These are phyloP conservation scores for Fabriciana adippe DNA, from an alignment of 2,888 invertebrate genomes.

Conservation along the genomic window DNA sequence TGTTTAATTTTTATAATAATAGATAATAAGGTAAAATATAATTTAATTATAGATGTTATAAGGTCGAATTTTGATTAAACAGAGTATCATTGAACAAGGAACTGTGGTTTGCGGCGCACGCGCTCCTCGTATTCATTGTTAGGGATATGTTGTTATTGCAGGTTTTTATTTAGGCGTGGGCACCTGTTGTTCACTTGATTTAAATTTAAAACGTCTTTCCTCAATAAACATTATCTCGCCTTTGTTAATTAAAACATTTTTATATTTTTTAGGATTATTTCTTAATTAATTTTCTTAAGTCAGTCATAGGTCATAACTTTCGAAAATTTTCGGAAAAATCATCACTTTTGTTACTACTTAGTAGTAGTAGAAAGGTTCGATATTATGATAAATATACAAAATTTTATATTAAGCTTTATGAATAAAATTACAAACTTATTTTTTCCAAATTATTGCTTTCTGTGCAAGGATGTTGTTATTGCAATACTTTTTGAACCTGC, in stretches of 20 bases:
- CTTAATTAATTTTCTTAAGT: neutral
- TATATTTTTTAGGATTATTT: neutral
- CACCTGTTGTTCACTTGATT: constrained; percentile 38
- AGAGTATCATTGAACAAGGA: constrained; percentile 47
- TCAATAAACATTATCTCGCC: constrained; percentile 30
- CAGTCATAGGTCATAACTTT: too few species aligned
- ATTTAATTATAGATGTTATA: constrained; percentile 2
- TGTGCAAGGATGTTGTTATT: too few species aligned
- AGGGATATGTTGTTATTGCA: constrained; percentile 44
- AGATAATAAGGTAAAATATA: constrained; percentile 10
- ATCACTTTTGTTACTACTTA: too few species aligned
- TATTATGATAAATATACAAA: too few species aligned
- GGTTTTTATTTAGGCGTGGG: constrained; percentile 35
- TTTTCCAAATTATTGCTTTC: too few species aligned
- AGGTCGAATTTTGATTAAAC: constrained; percentile 29
- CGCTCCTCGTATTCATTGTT: constrained; percentile 54
- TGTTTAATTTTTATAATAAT: constrained; percentile 33
- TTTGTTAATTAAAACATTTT: constrained; percentile 10
- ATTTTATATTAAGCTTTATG: too few species aligned
- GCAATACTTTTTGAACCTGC: too few species aligned
- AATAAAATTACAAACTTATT: too few species aligned
- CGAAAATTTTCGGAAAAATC: too few species aligned
- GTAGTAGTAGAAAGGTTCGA: too few species aligned
- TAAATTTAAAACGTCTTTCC: constrained; percentile 29
- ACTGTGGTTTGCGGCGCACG: constrained; percentile 65